Conservation (phyloP, 2,113 vertebrate species). For the Helogale parvula region DNA sequence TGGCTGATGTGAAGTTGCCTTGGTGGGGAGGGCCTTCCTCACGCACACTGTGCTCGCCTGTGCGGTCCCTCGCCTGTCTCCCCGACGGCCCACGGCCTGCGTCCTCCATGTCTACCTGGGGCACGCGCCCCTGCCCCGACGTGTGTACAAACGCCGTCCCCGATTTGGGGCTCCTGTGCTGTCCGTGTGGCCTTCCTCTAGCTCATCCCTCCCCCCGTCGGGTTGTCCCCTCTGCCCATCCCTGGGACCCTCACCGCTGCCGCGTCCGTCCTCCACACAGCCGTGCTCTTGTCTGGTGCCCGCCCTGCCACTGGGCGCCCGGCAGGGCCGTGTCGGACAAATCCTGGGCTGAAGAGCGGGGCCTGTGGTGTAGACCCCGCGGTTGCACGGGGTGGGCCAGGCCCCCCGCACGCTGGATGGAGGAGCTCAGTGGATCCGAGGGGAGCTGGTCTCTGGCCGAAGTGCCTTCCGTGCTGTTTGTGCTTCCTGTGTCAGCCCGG, state of each 20-base stretch:
- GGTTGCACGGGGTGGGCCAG: neutral
- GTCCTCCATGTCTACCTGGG: rapidly evolving
- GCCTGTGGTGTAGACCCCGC: rapidly evolving
- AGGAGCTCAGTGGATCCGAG: rapidly evolving
- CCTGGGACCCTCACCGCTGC: neutral
- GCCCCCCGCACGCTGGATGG: neutral
- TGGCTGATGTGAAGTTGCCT: too few species aligned
- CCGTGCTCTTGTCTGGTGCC: neutral
- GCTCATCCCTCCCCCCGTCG: neutral
- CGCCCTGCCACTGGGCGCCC: neutral
- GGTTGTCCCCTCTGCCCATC: neutral
- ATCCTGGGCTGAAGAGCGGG: neutral
- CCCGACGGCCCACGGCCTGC: rapidly evolving
- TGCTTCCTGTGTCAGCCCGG: rapidly evolving
- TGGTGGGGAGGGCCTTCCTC: rapidly evolving
- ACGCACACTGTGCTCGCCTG: too few species aligned
- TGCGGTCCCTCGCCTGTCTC: neutral
- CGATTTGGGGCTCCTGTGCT: neutral
- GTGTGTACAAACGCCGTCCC: rapidly evolving
- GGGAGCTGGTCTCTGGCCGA: rapidly evolving
- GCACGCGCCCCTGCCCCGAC: rapidly evolving
- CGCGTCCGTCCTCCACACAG: neutral
- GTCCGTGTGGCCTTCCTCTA: neutral
- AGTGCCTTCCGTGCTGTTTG: rapidly evolving
- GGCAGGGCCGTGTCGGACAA: neutral